phyloP scores from a whole-genome alignment of 2,113 vertebrate genomes.

The Anoplopoma fimbria region DNA sequence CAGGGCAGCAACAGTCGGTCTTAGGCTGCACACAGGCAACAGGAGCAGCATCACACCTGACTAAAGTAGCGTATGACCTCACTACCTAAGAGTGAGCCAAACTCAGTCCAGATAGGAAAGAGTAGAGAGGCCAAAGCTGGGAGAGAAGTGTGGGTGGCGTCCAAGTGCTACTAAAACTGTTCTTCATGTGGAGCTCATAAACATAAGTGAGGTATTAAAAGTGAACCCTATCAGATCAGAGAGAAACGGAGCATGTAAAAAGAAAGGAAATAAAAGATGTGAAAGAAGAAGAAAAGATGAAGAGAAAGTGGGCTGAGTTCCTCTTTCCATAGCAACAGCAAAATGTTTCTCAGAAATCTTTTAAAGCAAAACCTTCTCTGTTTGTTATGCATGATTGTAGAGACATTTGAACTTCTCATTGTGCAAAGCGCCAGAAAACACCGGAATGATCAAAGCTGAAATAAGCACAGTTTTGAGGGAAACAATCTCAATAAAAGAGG shows the following conservation, averaged over 20 bases:
- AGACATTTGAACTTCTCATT: conserved; percentile 4
- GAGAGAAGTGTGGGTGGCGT: conserved; percentile 40
- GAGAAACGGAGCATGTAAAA: conserved; percentile 13
- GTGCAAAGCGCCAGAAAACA: conserved; percentile 17
- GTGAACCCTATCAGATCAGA: conserved; percentile 53
- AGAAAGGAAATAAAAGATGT: background rate
- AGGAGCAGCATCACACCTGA: conserved; percentile 47
- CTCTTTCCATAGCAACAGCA: conserved; percentile 46
- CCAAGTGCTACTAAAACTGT: conserved; percentile 71
- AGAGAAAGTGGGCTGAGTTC: conserved; percentile 16
- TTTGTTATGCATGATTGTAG: background rate
- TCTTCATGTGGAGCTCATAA: conserved; percentile 72
- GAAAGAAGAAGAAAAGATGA: conserved; percentile 22
- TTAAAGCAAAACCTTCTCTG: background rate
- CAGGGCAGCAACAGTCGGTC: conserved; percentile 22
- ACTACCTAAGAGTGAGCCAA: conserved; percentile 9
- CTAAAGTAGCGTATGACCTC: conserved; percentile 33
- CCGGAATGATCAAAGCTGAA: conserved; percentile 21
- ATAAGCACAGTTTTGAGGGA: background rate
- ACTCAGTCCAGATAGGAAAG: conserved; percentile 21
- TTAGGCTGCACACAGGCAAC: conserved; percentile 35
- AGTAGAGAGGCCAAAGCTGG: conserved; percentile 47
- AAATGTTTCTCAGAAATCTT: conserved; percentile 34
- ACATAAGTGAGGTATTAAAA: conserved; percentile 69
- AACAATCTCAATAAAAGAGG: background rate